A percentile compares a stretch with the other conserved stretches of the same genome.
These are phyloP conservation scores for cattle (Bos taurus) DNA, from an alignment of 2,113 vertebrate genomes.

Conservation along the genomic window ARS-UCD2.0 NC_037337.1:51556501-51557000, in stretches of 20 bases:
- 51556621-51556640: not conserved
- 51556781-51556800: not conserved
- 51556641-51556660: constrained; percentile 39
- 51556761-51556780: not conserved
- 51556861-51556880: not conserved
- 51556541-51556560: not conserved
- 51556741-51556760: constrained; percentile 1
- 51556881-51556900: not conserved
- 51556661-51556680: not conserved
- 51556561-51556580: not conserved
- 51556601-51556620: constrained; percentile 24
- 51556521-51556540: constrained; percentile 21
- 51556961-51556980: not conserved
- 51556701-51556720: constrained; percentile 13
- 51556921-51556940: not conserved
- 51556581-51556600: constrained; percentile 37
- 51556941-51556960: not conserved
- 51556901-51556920: not conserved
- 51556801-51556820: not conserved
- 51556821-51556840: not conserved
- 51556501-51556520: constrained; percentile 34
- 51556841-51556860: not conserved
- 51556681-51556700: not conserved
- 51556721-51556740: not conserved
- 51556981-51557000: not conserved